phyloP scores from a whole-genome alignment of 2,113 vertebrate genomes.

The Leucoraja erinaceus region DNA sequence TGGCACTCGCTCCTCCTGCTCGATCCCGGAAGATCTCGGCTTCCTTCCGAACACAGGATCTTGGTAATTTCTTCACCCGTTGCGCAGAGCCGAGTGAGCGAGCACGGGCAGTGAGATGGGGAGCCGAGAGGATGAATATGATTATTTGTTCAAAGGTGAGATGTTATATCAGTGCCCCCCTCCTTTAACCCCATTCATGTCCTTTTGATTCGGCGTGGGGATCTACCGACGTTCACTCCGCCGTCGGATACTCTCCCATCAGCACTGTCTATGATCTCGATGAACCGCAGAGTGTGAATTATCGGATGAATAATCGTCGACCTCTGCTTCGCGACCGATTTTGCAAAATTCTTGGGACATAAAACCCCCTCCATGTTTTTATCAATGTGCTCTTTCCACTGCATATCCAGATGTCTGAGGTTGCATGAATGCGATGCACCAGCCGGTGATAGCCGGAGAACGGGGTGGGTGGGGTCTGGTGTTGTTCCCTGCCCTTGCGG shows the following conservation, averaged over 20 bases:
- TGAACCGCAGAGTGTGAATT: not conserved
- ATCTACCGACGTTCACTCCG: not conserved
- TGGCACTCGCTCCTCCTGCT: not conserved
- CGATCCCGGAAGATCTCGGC: slow-evolving; percentile 25
- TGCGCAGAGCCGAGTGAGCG: not conserved
- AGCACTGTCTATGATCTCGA: not conserved
- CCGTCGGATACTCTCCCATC: not conserved
- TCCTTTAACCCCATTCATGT: not conserved
- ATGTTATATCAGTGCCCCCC: not conserved
- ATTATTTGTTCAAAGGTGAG: slow-evolving; percentile 67
- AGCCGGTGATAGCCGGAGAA: not conserved
- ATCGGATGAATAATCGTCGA: not conserved
- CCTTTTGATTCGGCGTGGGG: not conserved
- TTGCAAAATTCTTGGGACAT: not conserved
- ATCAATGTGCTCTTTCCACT: not conserved
- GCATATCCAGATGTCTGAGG: not conserved
- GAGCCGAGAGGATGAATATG: slow-evolving; percentile 66
- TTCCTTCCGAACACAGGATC: slow-evolving; percentile 26
- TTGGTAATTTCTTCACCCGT: slow-evolving; percentile 20
- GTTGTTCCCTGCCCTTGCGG: not conserved
- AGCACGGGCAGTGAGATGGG: slow-evolving; percentile 51
- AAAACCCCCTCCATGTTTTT: not conserved
- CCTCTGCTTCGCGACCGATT: not conserved
- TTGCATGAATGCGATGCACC: not conserved
- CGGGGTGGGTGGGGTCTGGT: slow-evolving; percentile 3